Evolutionary conservation across 2,888 invertebrate species (phyloP), one percentile per base, ranked within the genome.

Genomic region (Belgica antarctica): DNA sequence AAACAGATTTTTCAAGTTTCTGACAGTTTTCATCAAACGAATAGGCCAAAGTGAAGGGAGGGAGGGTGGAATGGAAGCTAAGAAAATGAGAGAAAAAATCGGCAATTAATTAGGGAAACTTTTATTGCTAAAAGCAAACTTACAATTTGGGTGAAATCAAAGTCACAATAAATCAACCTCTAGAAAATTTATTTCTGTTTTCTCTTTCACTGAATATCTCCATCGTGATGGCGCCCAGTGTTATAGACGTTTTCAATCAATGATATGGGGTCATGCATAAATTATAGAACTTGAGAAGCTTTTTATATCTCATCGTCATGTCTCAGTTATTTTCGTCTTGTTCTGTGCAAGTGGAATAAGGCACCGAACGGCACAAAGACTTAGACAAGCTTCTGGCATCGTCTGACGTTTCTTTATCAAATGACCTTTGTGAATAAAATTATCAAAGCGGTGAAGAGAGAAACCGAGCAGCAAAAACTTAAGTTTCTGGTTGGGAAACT

Each of bases 101-200:
- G 68, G 57, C 68, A 68, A 68, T 68, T 68, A 68, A 68, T 68
- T 68, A 68, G 24, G 68, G 34, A 68, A 57, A 52, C 34, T 68
- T 68, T 68, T 68, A 68, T 68, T 68, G 57, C 68, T 57, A 10
- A 28, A 19, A 68, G 68, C 68, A 68, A 68, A 68, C 68, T 57
- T 27, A 59, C 59, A 19, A 59, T 65, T 65, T 27, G 65, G 68
- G 28, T 68, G 57, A 68, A 68, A 68, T 68, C 68, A 68, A 68
- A 68, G 68, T 68, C 68, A 57, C 57, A 68, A 68, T 68, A 68
- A 68, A 68, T 68, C 68, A 68, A 68, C 47, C 68, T 68, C 68
- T 41, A 68, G 47, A 57, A 68, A 52, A 57, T 57, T 57, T 68
- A 57, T 68, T 68, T 57, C 34, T 57, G 31, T 57, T 57, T 59